Evolutionary conservation across 2,113 vertebrate genomes (phyloP), one percentile per base, ranked within the genome.

Genomic region (Etheostoma cragini): DNA sequence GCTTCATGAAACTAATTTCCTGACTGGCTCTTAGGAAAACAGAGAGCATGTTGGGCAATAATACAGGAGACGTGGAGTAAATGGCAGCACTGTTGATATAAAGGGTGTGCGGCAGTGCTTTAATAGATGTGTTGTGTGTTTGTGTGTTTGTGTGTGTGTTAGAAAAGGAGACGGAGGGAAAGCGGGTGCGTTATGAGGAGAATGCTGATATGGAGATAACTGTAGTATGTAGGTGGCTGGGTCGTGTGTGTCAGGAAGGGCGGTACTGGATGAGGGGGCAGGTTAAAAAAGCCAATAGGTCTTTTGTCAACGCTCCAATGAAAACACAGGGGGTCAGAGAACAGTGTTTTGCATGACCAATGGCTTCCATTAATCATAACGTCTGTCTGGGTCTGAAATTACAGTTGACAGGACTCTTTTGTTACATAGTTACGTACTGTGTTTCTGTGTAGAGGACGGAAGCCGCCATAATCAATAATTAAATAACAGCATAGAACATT

Each of bases 1-100:
- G 88, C 87, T 88, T 88, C 89, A 88, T 89, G 92, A 90, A 93
- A 88, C 85, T 90, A 75, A 93, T 94, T 94, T 95, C 93, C 94
- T 94, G 92, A 63, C 78, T 73, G 76, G 67, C 58, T 86, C 83
- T 78, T 88, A 82, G 86, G 82, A 93, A 92, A 95, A 91, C 91
- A 91, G 60, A 66, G 62, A 38, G 86, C 7, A 73, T 64, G 76
- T 33, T 62, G 81, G 87, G 85, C 80, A 88, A 89, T 86, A 86
- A 89, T 73, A 46, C 47, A 53, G 76, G 61, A 72, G 80, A 76
- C 47, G 52, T 17, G 42, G 50, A 65, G 67, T 54, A 76, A 86
- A 62, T 46, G 12, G 76, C 53, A 77, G 78, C 65, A 4, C 62
- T 64, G 80, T 66, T 81, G 83, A 87, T 88, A 74, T 73, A 78